Conservation (phyloP, 2,888 invertebrate genomes). For the Aproaerema taeniolella region DNA sequence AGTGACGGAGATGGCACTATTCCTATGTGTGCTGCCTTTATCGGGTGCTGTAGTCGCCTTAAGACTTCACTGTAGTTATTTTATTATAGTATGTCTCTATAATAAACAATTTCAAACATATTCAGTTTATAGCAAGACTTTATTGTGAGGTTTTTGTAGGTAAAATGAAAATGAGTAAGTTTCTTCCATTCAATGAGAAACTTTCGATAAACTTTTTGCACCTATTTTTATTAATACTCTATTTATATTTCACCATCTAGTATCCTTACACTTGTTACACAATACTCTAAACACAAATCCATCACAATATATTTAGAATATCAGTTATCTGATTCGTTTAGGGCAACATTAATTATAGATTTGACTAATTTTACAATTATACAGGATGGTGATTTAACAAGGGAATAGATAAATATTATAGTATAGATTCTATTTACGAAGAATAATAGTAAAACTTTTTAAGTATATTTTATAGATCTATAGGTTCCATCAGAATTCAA, state of each 20-base stretch:
- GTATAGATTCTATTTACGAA: neutral
- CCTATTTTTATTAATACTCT: slow-evolving; percentile 17
- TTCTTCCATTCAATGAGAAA: too few relatives aligned
- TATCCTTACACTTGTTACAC: slow-evolving; percentile 13
- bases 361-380: slow-evolving; percentile 28
- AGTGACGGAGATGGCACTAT: too few relatives aligned
- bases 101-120: too few relatives aligned
- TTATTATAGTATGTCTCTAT: too few relatives aligned
- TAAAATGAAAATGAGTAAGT: too few relatives aligned
- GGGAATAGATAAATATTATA: neutral
- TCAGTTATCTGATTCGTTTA: slow-evolving; percentile 71
- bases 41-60: too few relatives aligned
- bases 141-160: too few relatives aligned
- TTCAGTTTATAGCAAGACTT: too few relatives aligned
- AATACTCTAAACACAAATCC: slow-evolving; percentile 57
- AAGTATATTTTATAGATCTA: neutral
- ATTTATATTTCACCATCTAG: slow-evolving; percentile 4
- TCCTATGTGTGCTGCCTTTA: too few relatives aligned
- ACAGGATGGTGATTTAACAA: slow-evolving; percentile 6
- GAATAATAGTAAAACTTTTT: too few relatives aligned
- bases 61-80: too few relatives aligned
- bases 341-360: slow-evolving; percentile 35
- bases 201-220: too few relatives aligned
- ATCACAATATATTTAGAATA: slow-evolving; percentile 77
- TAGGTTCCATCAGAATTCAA: neutral